Percentiles rank a stretch among this genome's conserved stretches.
phyloP scores from a whole-genome alignment of 2,113 vertebrate genomes.

The Peromyscus californicus region DNA sequence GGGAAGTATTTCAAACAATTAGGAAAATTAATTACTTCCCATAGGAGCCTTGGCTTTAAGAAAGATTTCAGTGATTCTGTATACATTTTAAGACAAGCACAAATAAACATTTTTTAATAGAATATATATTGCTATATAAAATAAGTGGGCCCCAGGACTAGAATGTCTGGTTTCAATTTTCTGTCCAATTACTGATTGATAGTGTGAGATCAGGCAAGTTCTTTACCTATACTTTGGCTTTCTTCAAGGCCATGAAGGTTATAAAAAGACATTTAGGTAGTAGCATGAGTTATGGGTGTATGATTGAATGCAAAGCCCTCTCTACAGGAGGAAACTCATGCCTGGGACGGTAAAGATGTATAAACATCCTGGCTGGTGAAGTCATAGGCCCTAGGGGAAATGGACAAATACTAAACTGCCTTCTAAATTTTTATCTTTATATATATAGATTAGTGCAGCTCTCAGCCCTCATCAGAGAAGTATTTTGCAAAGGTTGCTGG shows the following conservation, averaged over 20 bases:
- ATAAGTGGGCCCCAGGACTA: background rate
- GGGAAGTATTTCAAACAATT: background rate
- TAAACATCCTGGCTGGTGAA: background rate
- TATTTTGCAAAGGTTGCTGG: background rate
- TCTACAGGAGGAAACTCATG: background rate
- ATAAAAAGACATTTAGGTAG: background rate
- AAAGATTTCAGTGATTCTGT: constrained; percentile 58
- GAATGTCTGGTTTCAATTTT: background rate
- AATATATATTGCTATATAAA: background rate
- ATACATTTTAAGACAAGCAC: constrained; percentile 73
- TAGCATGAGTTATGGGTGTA: background rate
- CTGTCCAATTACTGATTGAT: background rate
- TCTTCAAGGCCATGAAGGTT: background rate
- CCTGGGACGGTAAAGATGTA: background rate
- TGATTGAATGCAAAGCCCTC: background rate
- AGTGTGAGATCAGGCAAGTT: background rate
- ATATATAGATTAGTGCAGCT: background rate
- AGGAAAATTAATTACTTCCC: background rate
- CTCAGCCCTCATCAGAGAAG: background rate
- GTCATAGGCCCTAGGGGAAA: background rate
- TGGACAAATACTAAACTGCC: background rate
- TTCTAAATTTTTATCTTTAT: background rate
- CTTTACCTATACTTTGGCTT: background rate
- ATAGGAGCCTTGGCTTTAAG: background rate
- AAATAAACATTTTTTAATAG: constrained; percentile 65